Conservation (phyloP, 2,113 vertebrate species). For the Sialia sialis region DNA sequence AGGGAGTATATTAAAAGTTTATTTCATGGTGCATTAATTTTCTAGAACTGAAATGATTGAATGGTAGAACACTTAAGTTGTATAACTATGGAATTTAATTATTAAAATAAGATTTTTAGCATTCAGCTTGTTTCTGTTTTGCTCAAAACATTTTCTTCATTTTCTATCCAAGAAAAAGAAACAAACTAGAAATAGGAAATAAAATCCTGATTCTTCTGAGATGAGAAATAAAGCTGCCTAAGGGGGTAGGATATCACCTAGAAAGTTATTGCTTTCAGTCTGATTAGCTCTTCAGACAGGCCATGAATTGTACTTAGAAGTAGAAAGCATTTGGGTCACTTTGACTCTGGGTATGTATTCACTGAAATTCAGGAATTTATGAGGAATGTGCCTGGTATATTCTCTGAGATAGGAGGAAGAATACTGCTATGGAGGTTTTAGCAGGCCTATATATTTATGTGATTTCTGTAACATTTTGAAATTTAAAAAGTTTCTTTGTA, state of each 20-base stretch:
- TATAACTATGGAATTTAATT: neutral
- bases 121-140: neutral
- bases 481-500: neutral
- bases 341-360: neutral
- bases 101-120: neutral
- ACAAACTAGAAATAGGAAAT: neutral
- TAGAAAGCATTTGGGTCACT: neutral
- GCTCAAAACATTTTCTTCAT: neutral
- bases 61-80: neutral
- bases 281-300: neutral
- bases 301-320: neutral
- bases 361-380: neutral
- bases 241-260: neutral
- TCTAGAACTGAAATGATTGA: neutral
- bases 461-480: neutral
- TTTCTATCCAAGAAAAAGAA: neutral
- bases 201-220: neutral
- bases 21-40: neutral
- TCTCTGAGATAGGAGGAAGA: neutral
- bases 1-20: neutral
- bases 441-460: neutral
- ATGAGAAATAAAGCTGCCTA: neutral
- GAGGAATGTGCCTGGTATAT: neutral
- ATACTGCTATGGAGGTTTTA: neutral
- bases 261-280: neutral